phyloP scores from a whole-genome alignment of 2,888 invertebrate genomes.

The Sminthurides aquaticus region DNA sequence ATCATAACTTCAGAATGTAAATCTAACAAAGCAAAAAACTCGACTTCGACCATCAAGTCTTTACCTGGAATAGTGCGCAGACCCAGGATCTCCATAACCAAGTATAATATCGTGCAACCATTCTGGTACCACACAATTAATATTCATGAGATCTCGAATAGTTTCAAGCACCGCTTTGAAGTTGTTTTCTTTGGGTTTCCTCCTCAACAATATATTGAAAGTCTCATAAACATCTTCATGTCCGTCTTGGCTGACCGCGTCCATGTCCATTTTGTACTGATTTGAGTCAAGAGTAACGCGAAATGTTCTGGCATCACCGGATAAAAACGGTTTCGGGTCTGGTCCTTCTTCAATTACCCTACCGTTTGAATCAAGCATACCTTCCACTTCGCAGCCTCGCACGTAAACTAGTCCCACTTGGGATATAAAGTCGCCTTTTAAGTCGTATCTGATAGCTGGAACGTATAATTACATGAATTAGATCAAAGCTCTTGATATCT shows the following conservation, averaged over 20 bases:
- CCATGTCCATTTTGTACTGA: constrained; percentile 91
- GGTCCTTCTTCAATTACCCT: constrained; percentile 94
- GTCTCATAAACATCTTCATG: constrained; percentile 81
- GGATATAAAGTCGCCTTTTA: constrained; percentile 60
- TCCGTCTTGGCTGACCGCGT: constrained; percentile 63
- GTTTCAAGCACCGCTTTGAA: constrained; percentile 99
- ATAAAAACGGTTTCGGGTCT: constrained; percentile 75
- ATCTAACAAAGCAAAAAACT: too few species aligned
- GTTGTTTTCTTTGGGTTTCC: constrained; percentile 99
- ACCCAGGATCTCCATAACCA: constrained; percentile 95
- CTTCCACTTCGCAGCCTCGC: constrained; percentile 96
- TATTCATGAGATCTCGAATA: constrained; percentile 97
- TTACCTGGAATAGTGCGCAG: constrained; percentile 86
- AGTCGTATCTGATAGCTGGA: constrained; percentile 38
- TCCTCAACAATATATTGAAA: constrained; percentile 92
- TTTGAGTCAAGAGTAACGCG: constrained; percentile 93
- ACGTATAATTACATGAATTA: constrained; percentile 2
- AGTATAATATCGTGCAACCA: constrained; percentile 95
- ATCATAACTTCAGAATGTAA: neutral
- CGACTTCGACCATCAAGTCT: too few species aligned
- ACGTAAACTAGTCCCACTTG: constrained; percentile 88
- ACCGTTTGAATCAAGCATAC: constrained; percentile 92
- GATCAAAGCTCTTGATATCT: too few species aligned
- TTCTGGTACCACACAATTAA: constrained; percentile 91
- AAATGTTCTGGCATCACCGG: constrained; percentile 84